These are phyloP conservation scores for Basileuterus tristriatus DNA, from an alignment of 2,797 vertebrate species.

Conservation along the genomic window DNA sequence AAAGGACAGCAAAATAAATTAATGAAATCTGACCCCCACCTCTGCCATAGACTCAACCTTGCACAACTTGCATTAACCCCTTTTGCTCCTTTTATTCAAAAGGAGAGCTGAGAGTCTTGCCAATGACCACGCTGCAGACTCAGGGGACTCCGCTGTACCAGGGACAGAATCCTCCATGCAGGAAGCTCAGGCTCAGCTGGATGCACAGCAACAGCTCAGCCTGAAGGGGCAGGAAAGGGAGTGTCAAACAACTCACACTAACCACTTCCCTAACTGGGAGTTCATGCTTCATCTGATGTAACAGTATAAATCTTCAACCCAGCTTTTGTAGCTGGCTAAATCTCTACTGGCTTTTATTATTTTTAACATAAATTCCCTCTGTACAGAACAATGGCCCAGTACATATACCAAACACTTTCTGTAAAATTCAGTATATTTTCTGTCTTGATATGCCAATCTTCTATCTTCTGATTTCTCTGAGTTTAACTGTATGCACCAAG, in stretches of 20 bases:
- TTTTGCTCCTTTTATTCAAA: not conserved
- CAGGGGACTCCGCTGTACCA: accelerated
- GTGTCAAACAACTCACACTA: not conserved
- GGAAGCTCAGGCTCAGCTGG: not conserved
- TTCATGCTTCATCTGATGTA: not conserved
- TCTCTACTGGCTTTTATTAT: not conserved
- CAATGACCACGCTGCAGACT: accelerated
- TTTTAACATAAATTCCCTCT: not conserved
- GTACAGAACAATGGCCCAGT: not conserved
- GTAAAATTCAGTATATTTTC: not conserved
- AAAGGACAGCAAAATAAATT: not conserved
- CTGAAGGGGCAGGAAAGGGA: not conserved
- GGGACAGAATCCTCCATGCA: not conserved
- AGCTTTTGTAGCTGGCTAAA: not conserved
- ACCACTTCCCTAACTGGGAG: not conserved
- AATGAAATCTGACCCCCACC: not conserved
- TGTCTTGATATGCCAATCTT: not conserved
- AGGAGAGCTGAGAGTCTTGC: not conserved
- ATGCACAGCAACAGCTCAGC: not conserved
- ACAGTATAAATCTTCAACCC: not conserved
- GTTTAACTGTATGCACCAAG: not conserved
- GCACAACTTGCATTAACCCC: not conserved
- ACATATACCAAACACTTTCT: not conserved
- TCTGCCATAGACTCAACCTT: not conserved
- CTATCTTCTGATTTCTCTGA: not conserved